Conservation (phyloP, 2,888 invertebrate species). For the Alloscopus bannaensis region DNA sequence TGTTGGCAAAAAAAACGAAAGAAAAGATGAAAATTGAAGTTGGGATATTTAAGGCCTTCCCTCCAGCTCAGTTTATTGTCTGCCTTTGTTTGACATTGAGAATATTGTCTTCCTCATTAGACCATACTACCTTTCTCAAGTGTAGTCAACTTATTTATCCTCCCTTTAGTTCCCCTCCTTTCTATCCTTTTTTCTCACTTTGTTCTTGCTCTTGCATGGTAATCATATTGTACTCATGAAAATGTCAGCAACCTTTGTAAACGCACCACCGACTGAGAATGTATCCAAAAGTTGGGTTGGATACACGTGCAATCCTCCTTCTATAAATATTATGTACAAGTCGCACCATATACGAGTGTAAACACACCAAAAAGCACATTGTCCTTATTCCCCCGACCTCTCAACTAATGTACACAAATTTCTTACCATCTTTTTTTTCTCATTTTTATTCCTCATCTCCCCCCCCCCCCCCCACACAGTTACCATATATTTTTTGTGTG, state of each 20-base stretch:
- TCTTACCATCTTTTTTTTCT: no score
- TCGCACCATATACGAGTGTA: not conserved
- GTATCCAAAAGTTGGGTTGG: constrained; percentile 19
- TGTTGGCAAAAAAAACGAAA: not conserved
- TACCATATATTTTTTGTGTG: not conserved
- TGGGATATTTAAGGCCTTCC: not conserved
- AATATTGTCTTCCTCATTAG: not conserved
- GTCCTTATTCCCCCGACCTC: constrained; percentile 7
- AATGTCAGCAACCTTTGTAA: constrained; percentile 39
- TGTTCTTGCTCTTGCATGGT: constrained; percentile 30
- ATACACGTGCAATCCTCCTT: constrained; percentile 37
- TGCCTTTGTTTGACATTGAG: not conserved
- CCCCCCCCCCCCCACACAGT: constrained; percentile 3
- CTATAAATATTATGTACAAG: not conserved
- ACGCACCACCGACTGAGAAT: constrained; percentile 2
- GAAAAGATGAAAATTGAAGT: not conserved
- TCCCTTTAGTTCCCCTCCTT: not conserved
- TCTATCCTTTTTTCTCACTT: constrained; percentile 5
- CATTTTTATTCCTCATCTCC: constrained; percentile 10
- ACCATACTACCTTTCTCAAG: not conserved
- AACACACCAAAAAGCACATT: constrained; percentile 27
- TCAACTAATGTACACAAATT: constrained; percentile 14
- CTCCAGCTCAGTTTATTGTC: not conserved
- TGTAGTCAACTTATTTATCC: constrained; percentile 16
- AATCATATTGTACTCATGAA: constrained; percentile 44